Base-by-base conservation (phyloP, 2,797 vertebrate species). In the Sebastes goodei region DNA sequence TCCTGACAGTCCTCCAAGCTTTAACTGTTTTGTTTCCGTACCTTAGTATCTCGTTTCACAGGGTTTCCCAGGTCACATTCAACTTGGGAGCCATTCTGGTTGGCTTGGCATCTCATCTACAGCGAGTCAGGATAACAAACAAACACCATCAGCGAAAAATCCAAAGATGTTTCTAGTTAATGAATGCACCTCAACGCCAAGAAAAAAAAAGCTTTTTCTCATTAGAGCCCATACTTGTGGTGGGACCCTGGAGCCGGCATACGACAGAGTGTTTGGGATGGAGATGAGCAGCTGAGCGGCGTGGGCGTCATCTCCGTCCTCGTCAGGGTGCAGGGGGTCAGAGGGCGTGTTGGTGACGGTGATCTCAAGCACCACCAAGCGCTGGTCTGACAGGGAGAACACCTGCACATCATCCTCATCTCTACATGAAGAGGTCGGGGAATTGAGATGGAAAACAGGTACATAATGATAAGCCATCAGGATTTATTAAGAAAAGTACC, bases 61-160 rank as follows among this genome's bases (percentile, higher is more conserved):
- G 98, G 98, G 78, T 97, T 98, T 72, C 97, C 98, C 29, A 99
- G 95, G 76, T 98, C 98, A 73, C 98, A 99, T 79, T 96, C 96
- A 0, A 96, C 94, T n/a, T 90, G 93, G 0, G 97, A 97, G 76
- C 96, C 97, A 14, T 97, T 98, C 64, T 93, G 93, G 81, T 97
- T 97, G 1, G 96, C 95, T 52, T 95, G 89, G 68, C 98, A 98
- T 69, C 95, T 88, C n/a, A 97, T 97, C 97, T 98, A 69, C 10
- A 84, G 29, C 33, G 17, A 81, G 68, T 61, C 68, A 53, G 23
- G 7, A 86, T 17, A 68, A 71, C 10, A 77, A 56, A 82, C 5
- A 82, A 49, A 77, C 12, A 5, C 7, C 1, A 30, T 74, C 30
- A 75, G 30, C 14, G 49, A 20, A 72, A 21, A 46, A 71, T 42